phyloP scores from a whole-genome alignment of 2,797 vertebrate genomes.

The Ciconia nigra region DNA sequence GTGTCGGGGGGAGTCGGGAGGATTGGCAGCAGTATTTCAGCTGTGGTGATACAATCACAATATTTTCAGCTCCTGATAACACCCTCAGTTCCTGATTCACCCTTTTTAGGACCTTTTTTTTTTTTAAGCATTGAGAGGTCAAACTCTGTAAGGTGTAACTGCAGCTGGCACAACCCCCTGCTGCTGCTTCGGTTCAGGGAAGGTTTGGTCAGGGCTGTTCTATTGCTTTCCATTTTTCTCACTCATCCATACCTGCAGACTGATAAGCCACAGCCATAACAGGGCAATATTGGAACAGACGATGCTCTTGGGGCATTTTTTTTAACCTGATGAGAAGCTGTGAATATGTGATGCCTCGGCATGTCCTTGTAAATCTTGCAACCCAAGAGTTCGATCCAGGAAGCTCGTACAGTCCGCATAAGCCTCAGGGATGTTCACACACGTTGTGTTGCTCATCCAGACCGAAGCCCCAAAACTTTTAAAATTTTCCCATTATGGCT shows the following conservation, averaged over 20 bases:
- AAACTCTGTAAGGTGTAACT: not conserved
- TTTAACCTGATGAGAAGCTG: not conserved
- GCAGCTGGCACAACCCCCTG: not conserved
- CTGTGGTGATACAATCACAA: not conserved
- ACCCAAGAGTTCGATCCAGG: not conserved
- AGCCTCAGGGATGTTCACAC: conserved; percentile 17
- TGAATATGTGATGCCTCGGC: not conserved
- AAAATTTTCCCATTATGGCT: not conserved
- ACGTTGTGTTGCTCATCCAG: not conserved
- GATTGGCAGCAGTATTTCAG: not conserved
- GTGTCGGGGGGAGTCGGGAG: not conserved
- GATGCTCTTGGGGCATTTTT: not conserved
- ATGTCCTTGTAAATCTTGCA: not conserved
- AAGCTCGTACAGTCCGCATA: not conserved
- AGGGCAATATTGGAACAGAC: not conserved
- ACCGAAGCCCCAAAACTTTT: not conserved
- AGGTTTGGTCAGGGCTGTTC: not conserved
- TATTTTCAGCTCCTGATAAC: not conserved
- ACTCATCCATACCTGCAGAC: not conserved
- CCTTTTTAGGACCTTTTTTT: not conserved
- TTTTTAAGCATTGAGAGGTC: not conserved
- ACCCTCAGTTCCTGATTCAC: not conserved
- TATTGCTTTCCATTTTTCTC: not conserved
- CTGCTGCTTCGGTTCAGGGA: rapidly evolving
- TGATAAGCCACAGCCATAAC: not conserved